Conservation (phyloP, 2,113 vertebrate genomes). For the Laticauda laticaudata region DNA sequence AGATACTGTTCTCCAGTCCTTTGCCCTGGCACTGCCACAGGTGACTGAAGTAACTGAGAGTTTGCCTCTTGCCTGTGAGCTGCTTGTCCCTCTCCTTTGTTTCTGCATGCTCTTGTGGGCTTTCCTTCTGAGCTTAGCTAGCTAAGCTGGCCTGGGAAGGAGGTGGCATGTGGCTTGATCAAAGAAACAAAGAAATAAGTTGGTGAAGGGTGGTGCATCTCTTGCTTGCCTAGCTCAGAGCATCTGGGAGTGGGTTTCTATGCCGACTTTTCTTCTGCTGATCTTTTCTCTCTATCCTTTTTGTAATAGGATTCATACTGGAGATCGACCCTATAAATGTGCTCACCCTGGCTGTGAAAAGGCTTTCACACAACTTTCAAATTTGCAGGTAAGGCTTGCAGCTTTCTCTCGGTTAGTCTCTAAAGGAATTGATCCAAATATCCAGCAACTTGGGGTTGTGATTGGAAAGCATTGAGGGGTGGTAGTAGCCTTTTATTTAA, state of each 20-base stretch:
- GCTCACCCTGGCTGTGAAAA: conserved; percentile 94
- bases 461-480: neutral
- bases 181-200: conserved; percentile 12
- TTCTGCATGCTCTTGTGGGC: conserved; percentile 26
- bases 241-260: conserved; percentile 35
- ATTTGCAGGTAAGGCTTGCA: conserved; percentile 85
- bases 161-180: conserved; percentile 40
- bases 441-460: neutral
- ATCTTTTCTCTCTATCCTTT: conserved; percentile 34
- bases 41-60: neutral
- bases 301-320: conserved; percentile 90
- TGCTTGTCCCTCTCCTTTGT: conserved; percentile 34
- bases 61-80: conserved; percentile 5
- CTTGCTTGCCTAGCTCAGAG: conserved; percentile 20
- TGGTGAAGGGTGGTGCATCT: conserved; percentile 34
- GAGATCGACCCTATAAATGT: conserved; percentile 96
- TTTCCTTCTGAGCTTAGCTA: conserved; percentile 27
- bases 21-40: neutral
- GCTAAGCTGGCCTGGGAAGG: conserved; percentile 29
- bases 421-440: neutral
- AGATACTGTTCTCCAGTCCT: conserved; percentile 20
- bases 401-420: accelerated
- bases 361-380: conserved; percentile 96
- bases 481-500: neutral
- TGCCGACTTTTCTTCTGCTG: conserved; percentile 39